phyloP scores from a whole-genome alignment of 2,113 vertebrate genomes.

The Empidonax alnorum region DNA sequence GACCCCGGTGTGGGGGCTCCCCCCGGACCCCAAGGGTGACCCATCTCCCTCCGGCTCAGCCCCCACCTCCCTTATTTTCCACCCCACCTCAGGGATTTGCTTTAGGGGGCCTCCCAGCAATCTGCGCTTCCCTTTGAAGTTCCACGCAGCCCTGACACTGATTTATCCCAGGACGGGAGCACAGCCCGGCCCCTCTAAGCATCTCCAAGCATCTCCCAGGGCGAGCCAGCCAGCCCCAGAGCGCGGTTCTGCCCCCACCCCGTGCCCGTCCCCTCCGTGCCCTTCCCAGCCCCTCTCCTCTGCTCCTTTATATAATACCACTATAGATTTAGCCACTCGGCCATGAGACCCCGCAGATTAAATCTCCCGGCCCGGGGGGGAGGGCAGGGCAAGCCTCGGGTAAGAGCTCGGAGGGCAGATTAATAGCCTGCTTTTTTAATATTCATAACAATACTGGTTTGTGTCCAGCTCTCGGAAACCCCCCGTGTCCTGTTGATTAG shows the following conservation, averaged over 20 bases:
- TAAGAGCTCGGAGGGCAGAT: slow-evolving; percentile 49
- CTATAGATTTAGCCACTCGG: slow-evolving; percentile 67
- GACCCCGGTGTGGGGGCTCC: background rate
- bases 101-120: background rate
- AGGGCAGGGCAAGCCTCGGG: background rate
- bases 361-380: background rate
- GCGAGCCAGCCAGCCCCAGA: rapidly evolving
- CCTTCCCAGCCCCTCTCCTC: slow-evolving; percentile 40
- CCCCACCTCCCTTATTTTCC: background rate
- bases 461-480: slow-evolving; percentile 53
- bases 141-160: background rate
- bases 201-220: background rate
- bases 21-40: background rate
- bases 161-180: background rate
- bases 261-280: background rate
- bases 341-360: slow-evolving; percentile 72
- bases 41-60: background rate
- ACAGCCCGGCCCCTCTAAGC: background rate
- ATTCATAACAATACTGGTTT: slow-evolving; percentile 65
- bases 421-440: slow-evolving; percentile 68
- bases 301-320: slow-evolving; percentile 60
- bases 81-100: background rate
- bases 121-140: background rate
- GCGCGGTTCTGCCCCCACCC: background rate
- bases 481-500: slow-evolving; percentile 63